Percentiles rank a stretch among this genome's conserved stretches.
These are phyloP conservation scores for Leptoclinus maculatus DNA, from an alignment of 2,797 vertebrate genomes.

Conservation along the genomic window DNA sequence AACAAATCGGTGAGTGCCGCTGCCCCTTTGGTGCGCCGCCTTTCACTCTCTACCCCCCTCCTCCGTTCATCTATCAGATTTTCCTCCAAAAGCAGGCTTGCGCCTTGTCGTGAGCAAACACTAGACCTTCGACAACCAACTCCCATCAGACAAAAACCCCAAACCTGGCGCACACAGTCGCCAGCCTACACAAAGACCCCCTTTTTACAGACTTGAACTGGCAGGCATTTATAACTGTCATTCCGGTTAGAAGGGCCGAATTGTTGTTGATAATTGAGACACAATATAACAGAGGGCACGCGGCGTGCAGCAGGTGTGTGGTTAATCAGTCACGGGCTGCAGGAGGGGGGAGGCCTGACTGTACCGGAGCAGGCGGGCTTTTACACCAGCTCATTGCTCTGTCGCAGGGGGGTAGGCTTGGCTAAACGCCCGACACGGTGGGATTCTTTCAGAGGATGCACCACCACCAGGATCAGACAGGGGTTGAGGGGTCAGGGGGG, in stretches of 20 bases:
- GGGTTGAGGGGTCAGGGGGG: conserved; percentile 64
- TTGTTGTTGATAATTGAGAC: conserved; percentile 79
- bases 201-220: conserved; percentile 67
- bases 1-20: conserved; percentile 85
- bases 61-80: conserved; percentile 59
- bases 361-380: conserved; percentile 56
- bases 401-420: conserved; percentile 5
- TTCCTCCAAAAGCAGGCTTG: conserved; percentile 39
- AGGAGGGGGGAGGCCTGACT: conserved; percentile 46
- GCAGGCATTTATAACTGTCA: conserved; percentile 77
- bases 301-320: conserved; percentile 83
- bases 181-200: conserved; percentile 62
- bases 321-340: conserved; percentile 79
- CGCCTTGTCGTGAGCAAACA: conserved; percentile 64
- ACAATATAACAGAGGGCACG: conserved; percentile 74
- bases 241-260: conserved; percentile 71
- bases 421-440: conserved; percentile 44
- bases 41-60: conserved; percentile 45
- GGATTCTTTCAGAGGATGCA: conserved; percentile 75
- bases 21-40: conserved; percentile 25
- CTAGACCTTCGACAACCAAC: conserved; percentile 47
- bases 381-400: conserved; percentile 57
- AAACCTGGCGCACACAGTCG: conserved; percentile 49
- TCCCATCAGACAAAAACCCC: conserved; percentile 58
- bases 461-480: conserved; percentile 59